These are phyloP conservation scores for Theocolax elegans DNA, from an alignment of 1,140 invertebrate genomes.

Conservation along the genomic window DNA sequence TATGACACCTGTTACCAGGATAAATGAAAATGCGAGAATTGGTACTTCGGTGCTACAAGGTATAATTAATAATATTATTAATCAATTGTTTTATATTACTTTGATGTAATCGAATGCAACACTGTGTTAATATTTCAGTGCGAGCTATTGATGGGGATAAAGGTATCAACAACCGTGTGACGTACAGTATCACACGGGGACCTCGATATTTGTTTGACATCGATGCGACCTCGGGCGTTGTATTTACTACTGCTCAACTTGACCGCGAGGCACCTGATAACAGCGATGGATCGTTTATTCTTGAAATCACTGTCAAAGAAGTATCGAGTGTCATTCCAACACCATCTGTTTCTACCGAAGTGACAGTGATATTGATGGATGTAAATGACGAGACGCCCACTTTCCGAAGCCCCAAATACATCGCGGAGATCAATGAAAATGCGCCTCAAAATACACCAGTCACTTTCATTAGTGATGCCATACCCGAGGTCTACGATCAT, in stretches of 20 bases:
- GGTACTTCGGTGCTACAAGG: slow-evolving; percentile 85
- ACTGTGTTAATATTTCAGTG: slow-evolving; percentile 67
- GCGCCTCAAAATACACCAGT: slow-evolving; percentile 90
- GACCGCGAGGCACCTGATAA: slow-evolving; percentile 86
- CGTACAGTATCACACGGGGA: slow-evolving; percentile 83
- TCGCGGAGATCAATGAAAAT: slow-evolving; percentile 92
- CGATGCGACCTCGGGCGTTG: slow-evolving; percentile 81
- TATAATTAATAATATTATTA: slow-evolving; percentile 59
- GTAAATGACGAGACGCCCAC: slow-evolving; percentile 93
- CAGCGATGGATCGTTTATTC: slow-evolving; percentile 86
- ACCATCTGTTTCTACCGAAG: slow-evolving; percentile 85
- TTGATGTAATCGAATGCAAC: too few relatives aligned
- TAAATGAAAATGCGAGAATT: slow-evolving; percentile 85
- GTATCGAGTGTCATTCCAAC: slow-evolving; percentile 72
- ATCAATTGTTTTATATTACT: too few relatives aligned
- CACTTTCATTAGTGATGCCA: slow-evolving; percentile 82
- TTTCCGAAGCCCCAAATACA: slow-evolving; percentile 82
- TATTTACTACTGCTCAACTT: slow-evolving; percentile 80
- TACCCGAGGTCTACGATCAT: slow-evolving; percentile 91
- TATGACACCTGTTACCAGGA: slow-evolving; percentile 85
- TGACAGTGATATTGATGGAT: slow-evolving; percentile 93
- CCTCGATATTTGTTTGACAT: slow-evolving; percentile 79
- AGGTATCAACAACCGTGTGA: slow-evolving; percentile 89
- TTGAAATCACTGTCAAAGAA: slow-evolving; percentile 81
- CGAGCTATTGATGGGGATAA: slow-evolving; percentile 91